Conservation (phyloP, 1,140 invertebrate species). For the Heliconius congener region DNA sequence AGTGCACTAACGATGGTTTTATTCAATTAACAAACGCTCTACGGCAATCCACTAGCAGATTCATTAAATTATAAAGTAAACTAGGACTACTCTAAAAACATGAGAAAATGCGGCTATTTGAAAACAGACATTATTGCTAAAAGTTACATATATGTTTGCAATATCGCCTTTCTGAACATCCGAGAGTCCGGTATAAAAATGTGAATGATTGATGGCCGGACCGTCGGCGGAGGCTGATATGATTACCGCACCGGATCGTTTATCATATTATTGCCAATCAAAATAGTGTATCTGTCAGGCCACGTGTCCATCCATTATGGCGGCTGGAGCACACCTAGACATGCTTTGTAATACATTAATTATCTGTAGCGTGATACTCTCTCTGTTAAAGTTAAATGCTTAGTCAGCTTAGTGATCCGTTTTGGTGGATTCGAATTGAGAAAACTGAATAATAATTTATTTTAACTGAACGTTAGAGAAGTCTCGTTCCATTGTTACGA, state of each 20-base stretch:
- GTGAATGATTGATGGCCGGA: slow-evolving; percentile 66
- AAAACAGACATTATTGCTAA: slow-evolving; percentile 51
- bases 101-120: slow-evolving; percentile 42
- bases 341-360: slow-evolving; percentile 60
- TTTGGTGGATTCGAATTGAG: slow-evolving; percentile 43
- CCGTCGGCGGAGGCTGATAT: slow-evolving; percentile 67
- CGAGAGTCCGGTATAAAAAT: slow-evolving; percentile 58
- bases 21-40: slow-evolving; percentile 40
- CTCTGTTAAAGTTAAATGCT: slow-evolving; percentile 56
- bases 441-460: slow-evolving; percentile 27
- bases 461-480: background rate
- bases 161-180: slow-evolving; percentile 54
- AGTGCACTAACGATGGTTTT: slow-evolving; percentile 55
- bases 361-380: slow-evolving; percentile 54
- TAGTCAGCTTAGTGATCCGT: slow-evolving; percentile 58
- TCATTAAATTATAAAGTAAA: slow-evolving; percentile 54
- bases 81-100: slow-evolving; percentile 59
- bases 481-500: slow-evolving; percentile 36
- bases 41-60: slow-evolving; percentile 48
- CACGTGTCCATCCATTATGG: slow-evolving; percentile 66
- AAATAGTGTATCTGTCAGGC: slow-evolving; percentile 81
- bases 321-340: slow-evolving; percentile 55
- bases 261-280: slow-evolving; percentile 81
- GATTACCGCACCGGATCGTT: slow-evolving; percentile 73
- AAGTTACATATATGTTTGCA: slow-evolving; percentile 44